phyloP scores from a whole-genome alignment of 2,113 vertebrate species.

The Gallinago paraguaiae region DNA sequence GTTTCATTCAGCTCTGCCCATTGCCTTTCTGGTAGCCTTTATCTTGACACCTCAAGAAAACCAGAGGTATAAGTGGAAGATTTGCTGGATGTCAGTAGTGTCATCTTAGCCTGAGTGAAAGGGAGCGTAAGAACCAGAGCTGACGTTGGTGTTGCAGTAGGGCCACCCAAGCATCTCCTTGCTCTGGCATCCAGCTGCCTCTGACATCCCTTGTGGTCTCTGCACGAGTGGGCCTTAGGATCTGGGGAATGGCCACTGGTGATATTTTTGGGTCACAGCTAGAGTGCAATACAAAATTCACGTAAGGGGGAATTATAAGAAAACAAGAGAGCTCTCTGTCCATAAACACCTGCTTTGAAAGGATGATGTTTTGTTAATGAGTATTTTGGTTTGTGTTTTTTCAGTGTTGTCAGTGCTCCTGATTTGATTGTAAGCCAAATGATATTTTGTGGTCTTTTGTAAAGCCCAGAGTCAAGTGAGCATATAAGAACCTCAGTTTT shows the following conservation, averaged over 20 bases:
- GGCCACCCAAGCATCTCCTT: neutral
- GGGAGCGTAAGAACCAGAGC: neutral
- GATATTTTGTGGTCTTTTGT: neutral
- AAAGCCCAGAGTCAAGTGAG: neutral
- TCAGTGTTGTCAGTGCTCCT: neutral
- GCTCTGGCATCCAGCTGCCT: neutral
- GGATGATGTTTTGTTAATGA: neutral
- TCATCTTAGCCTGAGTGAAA: neutral
- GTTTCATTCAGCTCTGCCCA: neutral
- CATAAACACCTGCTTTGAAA: neutral
- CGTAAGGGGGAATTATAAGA: neutral
- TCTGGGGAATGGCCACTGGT: neutral
- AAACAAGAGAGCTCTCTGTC: neutral
- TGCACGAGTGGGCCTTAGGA: neutral
- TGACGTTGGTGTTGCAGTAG: rapidly evolving
- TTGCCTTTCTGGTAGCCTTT: neutral
- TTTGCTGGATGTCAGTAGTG: neutral
- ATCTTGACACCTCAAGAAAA: neutral
- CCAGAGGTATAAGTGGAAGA: neutral
- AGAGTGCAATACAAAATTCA: neutral
- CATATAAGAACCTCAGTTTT: neutral
- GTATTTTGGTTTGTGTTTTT: neutral
- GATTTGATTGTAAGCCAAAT: neutral
- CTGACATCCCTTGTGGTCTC: neutral
- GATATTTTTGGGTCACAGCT: neutral